phyloP scores from a whole-genome alignment of 2,113 vertebrate genomes.

The Balaeniceps rex region DNA sequence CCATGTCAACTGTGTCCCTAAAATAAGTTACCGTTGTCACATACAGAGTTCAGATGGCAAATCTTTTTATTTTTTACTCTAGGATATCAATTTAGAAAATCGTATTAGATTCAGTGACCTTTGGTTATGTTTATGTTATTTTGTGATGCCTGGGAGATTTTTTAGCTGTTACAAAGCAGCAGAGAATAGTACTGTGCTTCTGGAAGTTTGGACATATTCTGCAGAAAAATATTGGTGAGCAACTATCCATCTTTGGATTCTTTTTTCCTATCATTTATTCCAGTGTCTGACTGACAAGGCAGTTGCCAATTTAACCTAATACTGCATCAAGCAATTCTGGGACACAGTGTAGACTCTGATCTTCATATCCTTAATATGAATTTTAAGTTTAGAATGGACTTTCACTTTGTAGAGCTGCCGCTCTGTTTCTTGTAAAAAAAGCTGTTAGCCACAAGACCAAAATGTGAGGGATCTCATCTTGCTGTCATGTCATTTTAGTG shows the following conservation, averaged over 20 bases:
- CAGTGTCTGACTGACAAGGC: neutral
- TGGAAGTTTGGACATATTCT: neutral
- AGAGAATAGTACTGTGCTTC: neutral
- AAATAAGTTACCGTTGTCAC: neutral
- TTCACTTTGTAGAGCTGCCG: neutral
- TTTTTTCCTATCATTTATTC: neutral
- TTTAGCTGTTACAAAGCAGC: neutral
- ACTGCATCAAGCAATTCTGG: neutral
- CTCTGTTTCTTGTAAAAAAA: neutral
- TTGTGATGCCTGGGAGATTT: neutral
- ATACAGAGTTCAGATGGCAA: neutral
- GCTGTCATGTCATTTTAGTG: neutral
- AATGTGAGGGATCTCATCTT: neutral
- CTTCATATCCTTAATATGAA: neutral
- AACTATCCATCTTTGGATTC: neutral
- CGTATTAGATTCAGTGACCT: neutral
- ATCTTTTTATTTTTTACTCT: neutral
- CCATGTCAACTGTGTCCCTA: neutral
- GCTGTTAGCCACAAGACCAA: neutral
- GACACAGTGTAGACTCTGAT: neutral
- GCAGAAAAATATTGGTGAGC: neutral
- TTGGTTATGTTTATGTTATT: constrained; percentile 6
- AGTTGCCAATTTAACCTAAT: neutral
- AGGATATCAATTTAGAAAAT: neutral
- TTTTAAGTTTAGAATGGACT: neutral